Evolutionary conservation across 2,797 vertebrate genomes (phyloP).

Genomic region (Sebastes umbrosus): DNA sequence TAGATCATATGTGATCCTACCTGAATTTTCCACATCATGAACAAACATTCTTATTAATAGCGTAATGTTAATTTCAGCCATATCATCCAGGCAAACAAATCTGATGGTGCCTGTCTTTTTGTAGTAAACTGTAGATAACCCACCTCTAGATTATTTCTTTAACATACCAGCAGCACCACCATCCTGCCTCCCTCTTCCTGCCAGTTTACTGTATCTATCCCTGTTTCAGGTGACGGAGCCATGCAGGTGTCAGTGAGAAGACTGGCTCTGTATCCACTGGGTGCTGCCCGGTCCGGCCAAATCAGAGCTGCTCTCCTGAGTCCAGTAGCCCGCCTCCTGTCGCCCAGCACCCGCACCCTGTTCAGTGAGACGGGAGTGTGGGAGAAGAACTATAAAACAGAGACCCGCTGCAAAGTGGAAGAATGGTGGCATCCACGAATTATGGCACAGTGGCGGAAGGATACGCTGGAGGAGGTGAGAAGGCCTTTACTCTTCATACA

Average conservation of each 20-base stretch:
- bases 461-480: slow-evolving; percentile 82
- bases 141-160: background rate
- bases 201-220: background rate
- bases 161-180: background rate
- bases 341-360: slow-evolving; percentile 74
- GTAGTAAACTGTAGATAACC: background rate
- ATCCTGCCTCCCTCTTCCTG: background rate
- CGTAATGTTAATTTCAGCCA: background rate
- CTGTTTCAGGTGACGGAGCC: slow-evolving; percentile 45
- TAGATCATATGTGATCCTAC: too few relatives aligned
- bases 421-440: slow-evolving; percentile 89
- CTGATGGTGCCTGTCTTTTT: too few relatives aligned
- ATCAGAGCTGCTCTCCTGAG: slow-evolving; percentile 25
- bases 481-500: background rate
- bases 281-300: slow-evolving; percentile 52
- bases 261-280: slow-evolving; percentile 62
- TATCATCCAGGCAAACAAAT: too few relatives aligned
- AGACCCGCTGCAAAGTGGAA: slow-evolving; percentile 89
- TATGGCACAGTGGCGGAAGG: slow-evolving; percentile 82
- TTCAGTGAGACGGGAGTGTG: slow-evolving; percentile 91
- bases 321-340: background rate
- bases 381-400: slow-evolving; percentile 86
- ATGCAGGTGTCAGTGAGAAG: slow-evolving; percentile 77
- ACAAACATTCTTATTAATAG: background rate
- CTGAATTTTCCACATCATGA: background rate